Conservation (phyloP, 2,888 invertebrate genomes). For the Chrysina gloriosa region DNA sequence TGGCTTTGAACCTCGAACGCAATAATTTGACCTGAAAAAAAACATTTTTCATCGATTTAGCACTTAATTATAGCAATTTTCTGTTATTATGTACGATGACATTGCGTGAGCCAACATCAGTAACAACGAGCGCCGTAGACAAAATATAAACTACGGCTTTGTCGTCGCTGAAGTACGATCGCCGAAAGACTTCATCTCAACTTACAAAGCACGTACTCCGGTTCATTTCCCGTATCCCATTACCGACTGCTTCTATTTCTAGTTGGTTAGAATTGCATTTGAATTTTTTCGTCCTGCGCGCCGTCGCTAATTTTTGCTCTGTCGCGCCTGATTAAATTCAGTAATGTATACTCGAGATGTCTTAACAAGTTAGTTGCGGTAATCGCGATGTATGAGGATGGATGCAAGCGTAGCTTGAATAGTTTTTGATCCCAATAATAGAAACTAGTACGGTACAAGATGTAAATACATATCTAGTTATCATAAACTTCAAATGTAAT, state of each 20-base stretch:
- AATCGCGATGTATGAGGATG: neutral
- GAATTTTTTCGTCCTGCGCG: constrained; percentile 42
- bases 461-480: no score
- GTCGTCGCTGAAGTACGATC: constrained; percentile 17
- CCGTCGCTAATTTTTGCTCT: constrained; percentile 16
- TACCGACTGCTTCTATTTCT: constrained; percentile 44
- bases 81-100: neutral
- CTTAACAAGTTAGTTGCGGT: neutral
- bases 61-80: neutral
- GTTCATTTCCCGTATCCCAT: constrained; percentile 45
- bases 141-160: constrained; percentile 35
- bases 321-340: constrained; percentile 23
- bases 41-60: neutral
- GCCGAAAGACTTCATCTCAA: constrained; percentile 35
- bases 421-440: neutral
- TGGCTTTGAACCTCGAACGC: no score
- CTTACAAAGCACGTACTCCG: constrained; percentile 43
- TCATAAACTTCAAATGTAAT: no score
- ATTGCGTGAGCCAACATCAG: neutral
- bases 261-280: constrained; percentile 46
- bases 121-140: constrained; percentile 26
- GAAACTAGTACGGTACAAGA: no score
- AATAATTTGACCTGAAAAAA: no score
- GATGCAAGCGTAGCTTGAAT: neutral
- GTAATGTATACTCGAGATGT: constrained; percentile 11